phyloP scores from a whole-genome alignment of 2,888 invertebrate species.

The Diarsia rubi region DNA sequence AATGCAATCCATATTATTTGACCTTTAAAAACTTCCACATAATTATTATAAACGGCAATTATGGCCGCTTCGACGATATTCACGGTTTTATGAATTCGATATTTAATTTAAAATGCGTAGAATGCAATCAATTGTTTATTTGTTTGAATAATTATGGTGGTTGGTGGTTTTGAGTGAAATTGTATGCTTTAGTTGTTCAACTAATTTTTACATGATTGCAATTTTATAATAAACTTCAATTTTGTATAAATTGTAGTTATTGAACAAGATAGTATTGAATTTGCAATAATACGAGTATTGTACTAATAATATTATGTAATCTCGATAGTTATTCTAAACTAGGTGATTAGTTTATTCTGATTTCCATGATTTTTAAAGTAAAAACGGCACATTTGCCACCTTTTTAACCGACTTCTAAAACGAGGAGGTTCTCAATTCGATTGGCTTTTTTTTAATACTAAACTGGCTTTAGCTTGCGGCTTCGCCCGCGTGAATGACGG shows the following conservation, averaged over 20 bases:
- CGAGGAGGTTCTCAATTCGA: too few relatives aligned
- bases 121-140: background rate
- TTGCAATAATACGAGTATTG: background rate
- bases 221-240: constrained; percentile 1
- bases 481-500: too few relatives aligned
- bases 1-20: background rate
- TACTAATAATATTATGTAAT: background rate
- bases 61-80: background rate
- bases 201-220: background rate
- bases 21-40: background rate
- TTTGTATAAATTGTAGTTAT: background rate
- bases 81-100: background rate
- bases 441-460: too few relatives aligned
- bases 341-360: background rate
- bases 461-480: too few relatives aligned
- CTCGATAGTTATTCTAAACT: background rate
- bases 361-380: too few relatives aligned
- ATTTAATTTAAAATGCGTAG: background rate
- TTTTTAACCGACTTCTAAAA: too few relatives aligned
- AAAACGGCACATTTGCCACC: too few relatives aligned
- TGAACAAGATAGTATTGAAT: background rate
- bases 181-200: constrained; percentile 2
- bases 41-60: background rate
- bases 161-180: background rate
- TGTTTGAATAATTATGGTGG: background rate